phyloP scores from a whole-genome alignment of 2,113 vertebrate genomes.

The Poeciliopsis prolifica region DNA sequence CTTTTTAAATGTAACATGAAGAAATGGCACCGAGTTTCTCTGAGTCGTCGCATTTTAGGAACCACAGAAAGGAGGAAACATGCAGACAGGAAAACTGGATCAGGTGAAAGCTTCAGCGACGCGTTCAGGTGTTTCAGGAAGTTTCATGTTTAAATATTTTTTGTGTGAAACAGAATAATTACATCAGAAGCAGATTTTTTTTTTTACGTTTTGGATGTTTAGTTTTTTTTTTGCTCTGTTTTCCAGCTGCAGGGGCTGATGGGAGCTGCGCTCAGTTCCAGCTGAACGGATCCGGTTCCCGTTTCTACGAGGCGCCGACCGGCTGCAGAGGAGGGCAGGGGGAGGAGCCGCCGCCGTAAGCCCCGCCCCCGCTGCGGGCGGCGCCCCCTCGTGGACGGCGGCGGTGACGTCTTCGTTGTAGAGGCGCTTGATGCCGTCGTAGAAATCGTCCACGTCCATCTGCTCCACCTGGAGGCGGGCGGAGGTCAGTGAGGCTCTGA shows the following conservation, averaged over 20 bases:
- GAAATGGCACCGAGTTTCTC: too few relatives aligned
- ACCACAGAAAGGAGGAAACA: neutral
- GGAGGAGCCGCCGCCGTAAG: constrained; percentile 64
- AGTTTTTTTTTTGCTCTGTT: constrained; percentile 79
- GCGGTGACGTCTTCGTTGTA: constrained; percentile 88
- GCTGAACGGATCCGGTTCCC: constrained; percentile 38
- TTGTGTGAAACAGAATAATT: constrained; percentile 79
- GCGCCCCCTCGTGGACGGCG: constrained; percentile 73
- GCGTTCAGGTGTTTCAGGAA: constrained; percentile 15
- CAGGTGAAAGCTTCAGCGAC: constrained; percentile 24
- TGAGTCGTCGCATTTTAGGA: too few relatives aligned
- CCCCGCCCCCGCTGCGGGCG: constrained; percentile 21
- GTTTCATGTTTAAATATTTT: constrained; percentile 73
- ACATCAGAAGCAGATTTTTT: constrained; percentile 74
- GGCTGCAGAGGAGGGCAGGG: constrained; percentile 94
- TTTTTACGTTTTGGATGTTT: constrained; percentile 47
- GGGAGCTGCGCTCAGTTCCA: constrained; percentile 52
- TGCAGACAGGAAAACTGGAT: constrained; percentile 42
- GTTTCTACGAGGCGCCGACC: constrained; percentile 84
- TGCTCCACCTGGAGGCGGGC: constrained; percentile 83
- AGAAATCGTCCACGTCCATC: constrained; percentile 98
- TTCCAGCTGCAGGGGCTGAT: constrained; percentile 77
- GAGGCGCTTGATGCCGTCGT: constrained; percentile 93
- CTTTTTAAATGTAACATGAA: too few relatives aligned
- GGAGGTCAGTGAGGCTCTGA: neutral